These are phyloP conservation scores for Merodon equestris DNA, from an alignment of 2,888 invertebrate species.

Conservation along the genomic window DNA sequence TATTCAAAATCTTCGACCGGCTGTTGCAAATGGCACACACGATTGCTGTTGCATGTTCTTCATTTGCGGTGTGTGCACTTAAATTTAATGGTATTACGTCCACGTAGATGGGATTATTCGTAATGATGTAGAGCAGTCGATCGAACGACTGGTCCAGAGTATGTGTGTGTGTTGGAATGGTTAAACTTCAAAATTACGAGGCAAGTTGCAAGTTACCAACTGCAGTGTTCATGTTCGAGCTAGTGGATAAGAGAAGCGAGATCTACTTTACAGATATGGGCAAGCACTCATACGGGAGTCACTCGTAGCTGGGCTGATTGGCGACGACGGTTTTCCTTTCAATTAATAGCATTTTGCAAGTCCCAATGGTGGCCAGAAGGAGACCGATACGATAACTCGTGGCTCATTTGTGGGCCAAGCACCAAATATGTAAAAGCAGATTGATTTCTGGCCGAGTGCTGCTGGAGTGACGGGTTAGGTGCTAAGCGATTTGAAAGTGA, in stretches of 20 bases:
- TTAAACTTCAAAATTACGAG: slow-evolving; percentile 63
- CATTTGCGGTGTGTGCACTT: slow-evolving; percentile 69
- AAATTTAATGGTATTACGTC: slow-evolving; percentile 67
- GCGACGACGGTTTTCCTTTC: slow-evolving; percentile 34
- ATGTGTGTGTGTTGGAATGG: slow-evolving; percentile 40
- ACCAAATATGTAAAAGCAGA: slow-evolving; percentile 39
- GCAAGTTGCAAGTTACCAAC: slow-evolving; percentile 35
- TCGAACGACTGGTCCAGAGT: slow-evolving; percentile 14
- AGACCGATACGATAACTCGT: background rate
- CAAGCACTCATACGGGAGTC: slow-evolving; percentile 23
- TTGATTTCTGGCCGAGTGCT: slow-evolving; percentile 20
- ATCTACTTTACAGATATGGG: slow-evolving; percentile 61
- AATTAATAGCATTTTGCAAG: slow-evolving; percentile 32
- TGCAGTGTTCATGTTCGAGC: slow-evolving; percentile 9
- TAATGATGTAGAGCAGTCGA: slow-evolving; percentile 61
- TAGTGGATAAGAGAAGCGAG: slow-evolving; percentile 48
- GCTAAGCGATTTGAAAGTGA: slow-evolving; percentile 56
- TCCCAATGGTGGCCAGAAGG: no score
- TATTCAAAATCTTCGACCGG: slow-evolving; percentile 44
- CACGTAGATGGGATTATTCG: slow-evolving; percentile 53
- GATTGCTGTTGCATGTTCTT: slow-evolving; percentile 5
- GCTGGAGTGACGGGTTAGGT: slow-evolving; percentile 16
- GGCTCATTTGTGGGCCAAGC: slow-evolving; percentile 23
- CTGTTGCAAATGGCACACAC: slow-evolving; percentile 36
- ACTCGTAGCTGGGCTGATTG: slow-evolving; percentile 3